Evolutionary conservation across 1,140 invertebrate genomes (phyloP), one percentile per base, ranked within the genome.

Genomic region (Halictus rubicundus): DNA sequence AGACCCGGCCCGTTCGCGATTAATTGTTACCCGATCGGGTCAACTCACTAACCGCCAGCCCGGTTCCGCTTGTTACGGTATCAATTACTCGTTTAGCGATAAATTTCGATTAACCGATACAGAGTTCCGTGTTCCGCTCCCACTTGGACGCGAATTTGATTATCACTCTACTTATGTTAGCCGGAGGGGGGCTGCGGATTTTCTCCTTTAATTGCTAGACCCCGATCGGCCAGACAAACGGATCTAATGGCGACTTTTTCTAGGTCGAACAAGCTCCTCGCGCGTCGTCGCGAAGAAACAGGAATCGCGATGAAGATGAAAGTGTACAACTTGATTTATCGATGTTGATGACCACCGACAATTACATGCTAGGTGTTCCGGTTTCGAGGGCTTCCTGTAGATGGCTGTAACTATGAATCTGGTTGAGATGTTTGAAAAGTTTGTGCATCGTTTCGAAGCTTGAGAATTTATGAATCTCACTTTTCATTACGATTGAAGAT

Each of bases 1-100:
- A 69, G 66, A 42, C n/a, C 57, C 19, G 42, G 52, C n/a, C 57
- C 19, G 42, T 60, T 63, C 37, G 54, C 19, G 46, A 81, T 77
- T 84, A 77, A 84, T 85, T 70, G 72, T 70, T 84, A 72, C 60
- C 42, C 66, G 69, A 57, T 46, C 25, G 65, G 49, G 49, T 52
- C 49, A 52, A 21, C 49, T 52, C 19, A 46, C 42, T 46, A 52
- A 16, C 16, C 2, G 2, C 49, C 0, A 6, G 49, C 49, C 66
- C n/a, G 19, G 21, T 77, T 57, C 21, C 49, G 23, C 32, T 23
- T 25, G 23, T 52, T 27, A 65, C 27, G 25, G 4, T 9, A 64
- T 46, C 37, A 52, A 71, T 78, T 78, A 71, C 52, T 64, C 32
- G 37, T n/a, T 9, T 16, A 19, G 52, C 52, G 52, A 63, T 59